Evolutionary conservation across 1,140 invertebrate species (phyloP), one percentile per base, ranked within the genome.

Genomic region (Lepidurus arcticus): DNA sequence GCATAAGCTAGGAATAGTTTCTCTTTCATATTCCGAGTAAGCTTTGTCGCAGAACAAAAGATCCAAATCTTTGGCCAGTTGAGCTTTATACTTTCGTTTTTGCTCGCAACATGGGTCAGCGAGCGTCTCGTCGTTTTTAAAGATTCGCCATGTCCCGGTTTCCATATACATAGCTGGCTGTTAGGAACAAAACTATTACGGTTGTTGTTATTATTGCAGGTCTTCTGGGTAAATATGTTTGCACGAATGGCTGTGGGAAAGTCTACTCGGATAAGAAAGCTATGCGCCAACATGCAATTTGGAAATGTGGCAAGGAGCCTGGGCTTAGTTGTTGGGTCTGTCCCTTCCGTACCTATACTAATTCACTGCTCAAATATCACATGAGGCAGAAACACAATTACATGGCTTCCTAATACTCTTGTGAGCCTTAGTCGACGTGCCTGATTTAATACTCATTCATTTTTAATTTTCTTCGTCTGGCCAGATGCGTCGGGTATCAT

Each of bases 121-220:
- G 34, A 34, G 4, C 3, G 34, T 34, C 34, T 34, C 34, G 34
- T 34, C 34, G 34, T 34, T 34, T 34, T 34, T 4, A 34, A 3
- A 34, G 34, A 34, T 34, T 34, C 34, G 34, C 34, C 34, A 1
- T 34, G 3, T 3, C 34, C 34, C 34, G 34, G 34, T 9, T 65
- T 65, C 5, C 53, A 7, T 65, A 13, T 65, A 13, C 21, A 47
- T 7, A 21, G 53, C 53, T 65, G 21, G 16, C 53, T 65, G 53
- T 9, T 16, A n/a, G 16, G 53, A 21, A 21, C 21, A 16, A 65
- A 13, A n/a, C 53, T 65, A 65, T 65, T 21, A 16, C 21, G 53
- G 53, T n/a, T 65, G 53, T 65, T 65, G 53, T 65, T 65, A 65
- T 65, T 65, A 65, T 65, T 65, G 53, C 53, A 65, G 53, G 53